These are phyloP conservation scores for Atlantisia rogersi DNA, from an alignment of 2,113 vertebrate species.

Conservation along the genomic window DNA sequence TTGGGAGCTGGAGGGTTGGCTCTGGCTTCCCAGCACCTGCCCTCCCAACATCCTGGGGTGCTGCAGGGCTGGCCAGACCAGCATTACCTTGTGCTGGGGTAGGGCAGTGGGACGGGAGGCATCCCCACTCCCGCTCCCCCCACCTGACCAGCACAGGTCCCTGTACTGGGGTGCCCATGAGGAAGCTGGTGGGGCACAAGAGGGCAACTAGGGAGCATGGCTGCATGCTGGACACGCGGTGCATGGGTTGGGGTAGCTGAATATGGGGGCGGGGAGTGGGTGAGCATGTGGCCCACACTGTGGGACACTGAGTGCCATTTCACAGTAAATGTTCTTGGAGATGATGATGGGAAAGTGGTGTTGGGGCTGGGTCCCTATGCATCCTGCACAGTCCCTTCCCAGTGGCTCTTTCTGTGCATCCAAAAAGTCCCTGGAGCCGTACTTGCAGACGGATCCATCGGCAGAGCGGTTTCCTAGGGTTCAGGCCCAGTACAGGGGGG, in stretches of 20 bases:
- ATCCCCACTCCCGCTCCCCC: not conserved
- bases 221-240: accelerated
- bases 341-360: not conserved
- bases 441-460: not conserved
- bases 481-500: not conserved
- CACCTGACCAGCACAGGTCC: not conserved
- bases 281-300: accelerated
- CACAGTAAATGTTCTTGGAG: not conserved
- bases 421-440: not conserved
- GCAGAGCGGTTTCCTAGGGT: not conserved
- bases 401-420: not conserved
- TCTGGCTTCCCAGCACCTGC: not conserved
- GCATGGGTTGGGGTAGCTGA: accelerated
- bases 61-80: not conserved
- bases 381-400: not conserved
- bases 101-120: not conserved
- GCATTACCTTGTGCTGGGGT: not conserved
- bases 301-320: accelerated
- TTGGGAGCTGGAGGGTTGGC: not conserved
- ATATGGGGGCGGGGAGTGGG: accelerated
- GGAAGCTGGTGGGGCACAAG: not conserved
- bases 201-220: accelerated
- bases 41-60: not conserved
- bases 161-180: not conserved
- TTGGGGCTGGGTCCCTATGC: accelerated